Evolutionary conservation across 23 tunicate genomes (phyloP), one percentile per base, ranked within the genome.

Genomic region (Ciona savignyi): DNA sequence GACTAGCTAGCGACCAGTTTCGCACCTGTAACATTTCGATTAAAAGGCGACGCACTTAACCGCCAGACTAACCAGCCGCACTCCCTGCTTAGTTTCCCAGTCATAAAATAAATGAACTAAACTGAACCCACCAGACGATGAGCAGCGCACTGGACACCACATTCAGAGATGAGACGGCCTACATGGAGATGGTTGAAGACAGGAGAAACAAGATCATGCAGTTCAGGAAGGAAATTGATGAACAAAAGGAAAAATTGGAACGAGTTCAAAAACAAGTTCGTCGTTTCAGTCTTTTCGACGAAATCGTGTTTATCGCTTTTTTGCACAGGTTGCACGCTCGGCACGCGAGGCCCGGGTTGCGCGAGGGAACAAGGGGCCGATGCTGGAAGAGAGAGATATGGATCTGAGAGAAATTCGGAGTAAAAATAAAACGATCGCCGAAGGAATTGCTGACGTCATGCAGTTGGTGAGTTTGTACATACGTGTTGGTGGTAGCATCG

Each of bases 111-210:
- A n/a, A n/a, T n/a, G n/a, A n/a, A n/a, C n/a, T n/a, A n/a, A n/a
- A n/a, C n/a, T n/a, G n/a, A n/a, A n/a, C n/a, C n/a, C n/a, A n/a
- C n/a, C 74, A 91, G 83, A 91, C 97, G 23, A 80, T 91, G 86
- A 91, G 97, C 84, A 80, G 97, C 73, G 97, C 91, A 24, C 80
- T 91, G 91, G 97, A 91, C 76, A 84, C 97, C 0, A 68, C 90
- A 11, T 66, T 80, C 15, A 83, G 97, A 20, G 97, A 91, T 30
- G 97, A 91, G 49, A 83, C 88, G 4, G 90, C 97, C 42, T 91
- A 84, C 60, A 74, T 77, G 67, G 97, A 91, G 35, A 91, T 91
- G 97, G 83, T 84, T 15, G 86, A 91, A 35, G 97, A 91, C 27
- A 56, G 89, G 31, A 84, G 76, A 27, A 32, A 25, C 2, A 91